These are phyloP conservation scores for Ptychodera flava DNA, from an alignment of 35 echinoderm and acorn worm genomes.

Conservation along the genomic window DNA sequence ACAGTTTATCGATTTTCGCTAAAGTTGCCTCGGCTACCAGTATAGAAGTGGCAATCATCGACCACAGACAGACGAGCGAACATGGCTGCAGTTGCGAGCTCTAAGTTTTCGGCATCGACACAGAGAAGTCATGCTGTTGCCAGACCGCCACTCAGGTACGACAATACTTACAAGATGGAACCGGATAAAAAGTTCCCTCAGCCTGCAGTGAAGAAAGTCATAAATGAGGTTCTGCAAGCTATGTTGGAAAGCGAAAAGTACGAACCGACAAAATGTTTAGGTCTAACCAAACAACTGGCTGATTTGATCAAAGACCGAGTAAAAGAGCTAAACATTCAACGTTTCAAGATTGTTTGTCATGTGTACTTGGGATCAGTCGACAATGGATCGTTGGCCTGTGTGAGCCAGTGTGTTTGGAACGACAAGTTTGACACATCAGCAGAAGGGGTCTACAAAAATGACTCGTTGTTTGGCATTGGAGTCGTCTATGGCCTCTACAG, in stretches of 20 bases:
- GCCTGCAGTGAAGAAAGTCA: slow-evolving; percentile 37
- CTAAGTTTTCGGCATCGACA: slow-evolving; percentile 87
- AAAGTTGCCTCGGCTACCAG: too few relatives aligned
- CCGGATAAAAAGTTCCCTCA: slow-evolving; percentile 65
- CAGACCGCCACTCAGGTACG: slow-evolving; percentile 50
- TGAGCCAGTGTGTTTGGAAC: slow-evolving; percentile 96
- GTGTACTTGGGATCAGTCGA: slow-evolving; percentile 77
- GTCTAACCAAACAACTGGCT: slow-evolving; percentile 60
- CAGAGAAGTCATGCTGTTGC: slow-evolving; percentile 58
- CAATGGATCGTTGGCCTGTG: slow-evolving; percentile 46
- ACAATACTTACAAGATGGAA: slow-evolving; percentile 89
- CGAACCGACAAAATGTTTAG: slow-evolving; percentile 65
- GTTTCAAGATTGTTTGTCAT: slow-evolving; percentile 79
- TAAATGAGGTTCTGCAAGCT: slow-evolving; percentile 59
- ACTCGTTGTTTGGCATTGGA: slow-evolving; percentile 85
- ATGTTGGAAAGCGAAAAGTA: slow-evolving; percentile 53
- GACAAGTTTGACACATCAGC: slow-evolving; percentile 83
- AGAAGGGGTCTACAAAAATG: slow-evolving; percentile 78
- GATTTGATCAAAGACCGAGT: slow-evolving; percentile 74
- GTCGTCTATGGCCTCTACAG: slow-evolving; percentile 92
- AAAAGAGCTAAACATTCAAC: slow-evolving; percentile 46
- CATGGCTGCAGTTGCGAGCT: slow-evolving; percentile 75
- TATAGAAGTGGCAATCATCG: too few relatives aligned
- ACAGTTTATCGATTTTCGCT: too few relatives aligned
- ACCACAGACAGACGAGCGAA: too few relatives aligned